Base-by-base conservation (phyloP, 1,140 invertebrate species). In the Polypedilum vanderplanki region DNA sequence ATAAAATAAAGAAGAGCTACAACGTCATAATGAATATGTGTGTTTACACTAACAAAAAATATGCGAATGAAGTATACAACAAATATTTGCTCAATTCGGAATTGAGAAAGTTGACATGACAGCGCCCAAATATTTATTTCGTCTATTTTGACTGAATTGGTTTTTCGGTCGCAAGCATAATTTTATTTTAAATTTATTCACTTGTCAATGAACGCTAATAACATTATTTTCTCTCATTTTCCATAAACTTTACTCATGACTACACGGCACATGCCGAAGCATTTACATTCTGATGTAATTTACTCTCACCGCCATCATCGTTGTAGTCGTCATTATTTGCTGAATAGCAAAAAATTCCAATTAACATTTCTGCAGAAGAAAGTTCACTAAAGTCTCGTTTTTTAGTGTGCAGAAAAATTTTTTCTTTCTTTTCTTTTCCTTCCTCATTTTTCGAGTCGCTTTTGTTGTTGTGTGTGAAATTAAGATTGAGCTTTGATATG, bases 341-440 rank as follows among this genome's bases (percentile, higher is more conserved):
- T 57, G 12, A 57, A 57, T 57, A n/a, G 12, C 12, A 57, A 57
- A 57, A 57, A 57, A 57, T 57, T 57, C 46, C 46, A 57, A 57
- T 57, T 57, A 57, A 57, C 46, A 57, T 57, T 57, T 57, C n/a
- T 57, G 46, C 46, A 57, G n/a, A 57, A 57, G 46, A 57, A 57
- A 57, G 46, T 57, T 57, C 46, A 57, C 24, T 33, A 57, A 57
- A 57, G 24, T 33, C 8, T 57, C 46, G 10, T 57, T 57, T 57
- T 46, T 57, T 33, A 33, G 24, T 33, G 24, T 33, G 12, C 46
- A 12, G 8, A 46, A 46, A 46, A 46, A 57, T 12, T 9, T 57
- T 57, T 33, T 57, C 46, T n/a, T 12, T n/a, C 12, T 57, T 57
- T 57, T 57, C 4, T 4, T 57, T 57, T 57, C 15, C 10, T 3